phyloP scores from a whole-genome alignment of 2,113 vertebrate genomes.

The Oryzias celebensis region DNA sequence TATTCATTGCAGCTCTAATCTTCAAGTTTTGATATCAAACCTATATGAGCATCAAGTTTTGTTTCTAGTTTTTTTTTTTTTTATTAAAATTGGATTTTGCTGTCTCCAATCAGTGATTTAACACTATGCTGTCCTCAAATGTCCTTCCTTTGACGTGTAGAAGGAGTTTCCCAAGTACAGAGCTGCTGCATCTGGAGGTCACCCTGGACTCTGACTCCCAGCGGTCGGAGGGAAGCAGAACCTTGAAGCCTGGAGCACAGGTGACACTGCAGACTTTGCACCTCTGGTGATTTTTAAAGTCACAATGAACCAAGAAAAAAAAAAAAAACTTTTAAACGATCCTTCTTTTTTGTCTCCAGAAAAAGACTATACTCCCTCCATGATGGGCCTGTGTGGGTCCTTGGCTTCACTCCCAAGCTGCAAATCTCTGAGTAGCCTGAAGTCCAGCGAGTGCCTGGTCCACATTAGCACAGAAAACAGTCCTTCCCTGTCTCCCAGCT shows the following conservation, averaged over 20 bases:
- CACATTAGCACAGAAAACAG: slow-evolving; percentile 94
- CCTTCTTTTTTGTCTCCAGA: slow-evolving; percentile 63
- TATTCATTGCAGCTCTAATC: no score
- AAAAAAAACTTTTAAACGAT: background rate
- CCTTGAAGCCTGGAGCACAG: slow-evolving; percentile 86
- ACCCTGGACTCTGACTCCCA: slow-evolving; percentile 90
- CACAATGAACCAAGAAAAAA: background rate
- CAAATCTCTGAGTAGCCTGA: slow-evolving; percentile 93
- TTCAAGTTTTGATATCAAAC: no score
- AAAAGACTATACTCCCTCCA: slow-evolving; percentile 94
- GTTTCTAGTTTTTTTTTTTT: no score
- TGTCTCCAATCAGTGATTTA: no score
- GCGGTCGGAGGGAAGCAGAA: slow-evolving; percentile 84
- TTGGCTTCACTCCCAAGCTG: slow-evolving; percentile 93
- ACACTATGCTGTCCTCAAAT: background rate
- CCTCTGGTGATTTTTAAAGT: background rate
- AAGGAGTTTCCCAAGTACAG: slow-evolving; percentile 90
- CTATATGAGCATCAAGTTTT: no score
- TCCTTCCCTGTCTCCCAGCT: slow-evolving; percentile 91
- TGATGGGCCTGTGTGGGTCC: slow-evolving; percentile 94
- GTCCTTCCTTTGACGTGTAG: slow-evolving; percentile 60
- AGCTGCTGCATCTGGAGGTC: slow-evolving; percentile 88
- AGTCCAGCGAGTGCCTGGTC: slow-evolving; percentile 97
- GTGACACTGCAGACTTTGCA: slow-evolving; percentile 20
- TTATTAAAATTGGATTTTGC: no score